These are phyloP conservation scores for Podarcis muralis DNA, from an alignment of 2,113 vertebrate species.

Conservation along the genomic window DNA sequence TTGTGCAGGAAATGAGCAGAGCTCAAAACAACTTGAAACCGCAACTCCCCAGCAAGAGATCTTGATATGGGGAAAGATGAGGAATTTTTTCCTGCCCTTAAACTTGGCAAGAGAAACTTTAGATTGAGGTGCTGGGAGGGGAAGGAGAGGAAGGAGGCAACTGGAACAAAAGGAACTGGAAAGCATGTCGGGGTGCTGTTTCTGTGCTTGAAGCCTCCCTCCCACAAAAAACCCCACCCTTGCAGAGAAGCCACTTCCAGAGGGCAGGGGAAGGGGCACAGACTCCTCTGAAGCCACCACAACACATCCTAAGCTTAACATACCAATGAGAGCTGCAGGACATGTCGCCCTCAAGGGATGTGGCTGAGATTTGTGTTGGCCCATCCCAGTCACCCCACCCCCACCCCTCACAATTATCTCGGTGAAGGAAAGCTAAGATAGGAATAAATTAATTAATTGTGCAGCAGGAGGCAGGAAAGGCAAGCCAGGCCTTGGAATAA, in stretches of 20 bases:
- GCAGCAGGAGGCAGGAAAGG: background rate
- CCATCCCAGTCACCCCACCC: no score
- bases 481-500: background rate
- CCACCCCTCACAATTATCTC: no score
- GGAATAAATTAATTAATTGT: slow-evolving; percentile 11
- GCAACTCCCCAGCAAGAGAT: background rate
- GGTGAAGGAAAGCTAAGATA: no score
- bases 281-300: background rate
- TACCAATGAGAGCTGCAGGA: no score
- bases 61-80: background rate
- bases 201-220: background rate
- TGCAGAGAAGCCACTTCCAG: background rate
- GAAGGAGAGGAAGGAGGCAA: background rate
- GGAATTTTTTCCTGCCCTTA: background rate
- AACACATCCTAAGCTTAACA: no score
- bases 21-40: background rate
- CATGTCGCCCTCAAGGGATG: no score
- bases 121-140: background rate
- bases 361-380: no score
- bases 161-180: background rate
- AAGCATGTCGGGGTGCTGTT: background rate
- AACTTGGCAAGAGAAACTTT: background rate
- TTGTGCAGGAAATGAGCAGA: background rate
- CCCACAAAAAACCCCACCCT: background rate
- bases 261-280: background rate